Evolutionary conservation across 2,797 vertebrate species (phyloP).

Genomic region (Liasis olivaceus): DNA sequence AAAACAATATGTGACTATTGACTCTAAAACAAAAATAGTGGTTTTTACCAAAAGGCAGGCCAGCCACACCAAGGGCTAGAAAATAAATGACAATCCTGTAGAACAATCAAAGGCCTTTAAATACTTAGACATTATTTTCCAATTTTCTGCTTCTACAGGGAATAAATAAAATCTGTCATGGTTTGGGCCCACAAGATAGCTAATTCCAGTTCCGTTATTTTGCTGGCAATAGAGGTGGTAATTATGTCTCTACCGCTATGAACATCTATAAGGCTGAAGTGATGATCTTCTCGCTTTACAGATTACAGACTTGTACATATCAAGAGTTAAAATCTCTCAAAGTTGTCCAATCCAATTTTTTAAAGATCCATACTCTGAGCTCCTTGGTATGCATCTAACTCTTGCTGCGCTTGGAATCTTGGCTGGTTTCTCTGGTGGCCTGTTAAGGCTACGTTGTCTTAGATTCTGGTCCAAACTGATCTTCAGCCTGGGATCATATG

Average conservation of each 20-base stretch:
- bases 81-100: not conserved
- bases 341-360: not conserved
- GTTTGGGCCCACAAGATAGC: not conserved
- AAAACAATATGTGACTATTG: not conserved
- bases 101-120: not conserved
- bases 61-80: not conserved
- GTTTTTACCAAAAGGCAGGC: not conserved
- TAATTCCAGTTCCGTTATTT: not conserved
- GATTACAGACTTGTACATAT: not conserved
- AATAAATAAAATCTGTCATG: not conserved
- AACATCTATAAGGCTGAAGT: not conserved
- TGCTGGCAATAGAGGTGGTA: not conserved
- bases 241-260: not conserved
- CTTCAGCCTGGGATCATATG: not conserved
- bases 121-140: not conserved
- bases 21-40: not conserved
- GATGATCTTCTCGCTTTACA: not conserved
- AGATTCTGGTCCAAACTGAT: not conserved
- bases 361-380: not conserved
- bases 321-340: not conserved
- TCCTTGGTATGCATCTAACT: not conserved
- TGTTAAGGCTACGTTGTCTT: not conserved
- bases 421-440: not conserved
- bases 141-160: not conserved
- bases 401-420: accelerated